Conservation (phyloP, 2,888 invertebrate species). For the Catonia carolina region DNA sequence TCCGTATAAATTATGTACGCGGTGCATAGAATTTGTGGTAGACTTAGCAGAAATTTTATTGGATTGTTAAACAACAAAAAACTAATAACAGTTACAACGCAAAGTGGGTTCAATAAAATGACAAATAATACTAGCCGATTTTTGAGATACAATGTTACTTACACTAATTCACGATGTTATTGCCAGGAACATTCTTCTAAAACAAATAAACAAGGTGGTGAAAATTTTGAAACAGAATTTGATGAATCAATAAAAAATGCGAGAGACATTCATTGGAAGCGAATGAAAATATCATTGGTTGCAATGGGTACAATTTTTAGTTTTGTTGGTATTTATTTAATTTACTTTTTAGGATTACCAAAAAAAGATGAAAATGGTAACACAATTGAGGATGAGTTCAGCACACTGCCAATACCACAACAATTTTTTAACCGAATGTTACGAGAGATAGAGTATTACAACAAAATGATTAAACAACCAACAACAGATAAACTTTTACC, state of each 20-base stretch:
- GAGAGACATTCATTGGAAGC: slow-evolving; percentile 63
- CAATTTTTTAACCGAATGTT: slow-evolving; percentile 66
- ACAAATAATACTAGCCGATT: too few relatives aligned
- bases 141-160: too few relatives aligned
- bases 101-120: too few relatives aligned
- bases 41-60: too few relatives aligned
- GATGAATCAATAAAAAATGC: slow-evolving; percentile 49
- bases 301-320: slow-evolving; percentile 40
- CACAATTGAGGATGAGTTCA: slow-evolving; percentile 66
- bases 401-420: slow-evolving; percentile 55
- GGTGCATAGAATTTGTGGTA: too few relatives aligned
- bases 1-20: too few relatives aligned
- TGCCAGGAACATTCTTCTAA: too few relatives aligned
- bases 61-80: too few relatives aligned
- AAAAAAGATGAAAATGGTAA: slow-evolving; percentile 63
- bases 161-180: too few relatives aligned
- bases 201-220: too few relatives aligned
- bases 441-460: slow-evolving; percentile 50
- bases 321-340: slow-evolving; percentile 37
- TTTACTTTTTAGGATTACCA: slow-evolving; percentile 63
- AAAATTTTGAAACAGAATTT: too few relatives aligned
- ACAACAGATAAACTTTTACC: slow-evolving; percentile 89
- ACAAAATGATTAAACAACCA: slow-evolving; percentile 84
- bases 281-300: slow-evolving; percentile 54
- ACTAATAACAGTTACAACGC: too few relatives aligned